Conservation (phyloP, 2,888 invertebrate species). For the Cancer borealis region DNA sequence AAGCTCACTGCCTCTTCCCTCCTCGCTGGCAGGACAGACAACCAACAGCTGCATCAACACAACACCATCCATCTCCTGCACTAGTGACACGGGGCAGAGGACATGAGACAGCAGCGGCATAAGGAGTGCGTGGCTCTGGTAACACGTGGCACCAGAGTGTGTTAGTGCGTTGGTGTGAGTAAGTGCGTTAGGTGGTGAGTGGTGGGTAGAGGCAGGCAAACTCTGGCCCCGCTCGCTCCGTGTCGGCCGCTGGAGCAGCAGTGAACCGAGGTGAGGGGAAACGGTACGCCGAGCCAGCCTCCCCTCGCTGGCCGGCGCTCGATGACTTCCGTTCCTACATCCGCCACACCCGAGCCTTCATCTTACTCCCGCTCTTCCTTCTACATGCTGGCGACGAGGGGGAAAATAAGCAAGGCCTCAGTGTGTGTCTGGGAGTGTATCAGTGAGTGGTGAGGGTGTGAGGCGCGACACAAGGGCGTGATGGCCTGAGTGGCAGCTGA, state of each 20-base stretch:
- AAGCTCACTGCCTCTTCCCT: background rate
- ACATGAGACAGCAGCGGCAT: background rate
- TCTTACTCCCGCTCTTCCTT: background rate
- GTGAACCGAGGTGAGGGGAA: slow-evolving; percentile 70
- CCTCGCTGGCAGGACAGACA: background rate
- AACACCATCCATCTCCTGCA: background rate
- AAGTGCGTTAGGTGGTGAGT: background rate
- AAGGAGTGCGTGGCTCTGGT: background rate
- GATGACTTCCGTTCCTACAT: background rate
- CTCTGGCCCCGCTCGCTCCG: slow-evolving; percentile 44
- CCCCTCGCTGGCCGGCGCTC: slow-evolving; percentile 50
- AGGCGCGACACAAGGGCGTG: background rate
- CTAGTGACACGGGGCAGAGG: background rate
- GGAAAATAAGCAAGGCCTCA: background rate
- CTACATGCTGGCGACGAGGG: background rate
- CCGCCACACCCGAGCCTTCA: background rate
- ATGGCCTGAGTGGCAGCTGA: background rate
- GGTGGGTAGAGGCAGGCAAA: background rate
- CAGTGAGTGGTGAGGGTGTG: background rate
- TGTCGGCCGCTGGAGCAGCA: slow-evolving; percentile 47
- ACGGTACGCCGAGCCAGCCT: slow-evolving; percentile 38
- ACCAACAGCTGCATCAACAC: background rate
- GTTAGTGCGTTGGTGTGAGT: background rate
- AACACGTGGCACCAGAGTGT: background rate
- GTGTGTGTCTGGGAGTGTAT: background rate